phyloP scores from a whole-genome alignment of 53 echinoderm and acorn worm species.

The Pentamera pediparva region DNA sequence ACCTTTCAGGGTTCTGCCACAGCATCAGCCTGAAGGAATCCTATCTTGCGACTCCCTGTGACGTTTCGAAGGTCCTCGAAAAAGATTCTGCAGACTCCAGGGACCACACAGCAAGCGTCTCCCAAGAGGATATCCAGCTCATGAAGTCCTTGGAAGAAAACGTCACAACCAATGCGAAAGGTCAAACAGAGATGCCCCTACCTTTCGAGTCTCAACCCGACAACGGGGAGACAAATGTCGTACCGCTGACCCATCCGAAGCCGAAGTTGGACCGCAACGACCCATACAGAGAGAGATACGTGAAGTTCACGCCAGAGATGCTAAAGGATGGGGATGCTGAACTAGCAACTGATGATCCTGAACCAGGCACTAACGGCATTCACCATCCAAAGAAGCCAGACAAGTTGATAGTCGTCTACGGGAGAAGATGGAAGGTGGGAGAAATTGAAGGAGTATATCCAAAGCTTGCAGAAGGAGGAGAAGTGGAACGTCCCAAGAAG shows the following conservation, averaged over 20 bases:
- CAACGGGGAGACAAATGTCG: conserved; percentile 32
- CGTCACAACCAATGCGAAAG: conserved; percentile 18
- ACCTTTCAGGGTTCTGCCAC: conserved; percentile 28
- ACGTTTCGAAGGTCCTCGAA: conserved; percentile 38
- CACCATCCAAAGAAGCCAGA: conserved; percentile 14
- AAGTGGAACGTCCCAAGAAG: no score
- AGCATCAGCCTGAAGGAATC: conserved; percentile 35
- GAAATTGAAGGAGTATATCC: no score
- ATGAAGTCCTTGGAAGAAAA: conserved; percentile 23
- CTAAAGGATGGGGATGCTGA: conserved; percentile 18
- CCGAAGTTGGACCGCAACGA: not conserved
- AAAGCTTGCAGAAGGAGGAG: no score
- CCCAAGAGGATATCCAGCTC: conserved; percentile 50
- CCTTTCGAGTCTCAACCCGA: conserved; percentile 27
- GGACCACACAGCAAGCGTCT: conserved; percentile 1
- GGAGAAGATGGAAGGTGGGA: no score
- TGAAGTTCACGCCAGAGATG: conserved; percentile 7
- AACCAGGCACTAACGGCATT: not conserved
- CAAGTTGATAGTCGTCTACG: conserved; percentile 13
- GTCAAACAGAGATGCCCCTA: conserved; percentile 54
- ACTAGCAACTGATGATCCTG: not conserved
- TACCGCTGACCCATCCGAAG: conserved; percentile 1
- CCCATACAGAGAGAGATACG: not conserved
- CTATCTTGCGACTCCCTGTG: conserved; percentile 17
- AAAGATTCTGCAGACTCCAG: conserved; percentile 34